These are phyloP conservation scores for Glaucomys volans DNA, from an alignment of 2,113 vertebrate species.

Conservation along the genomic window DNA sequence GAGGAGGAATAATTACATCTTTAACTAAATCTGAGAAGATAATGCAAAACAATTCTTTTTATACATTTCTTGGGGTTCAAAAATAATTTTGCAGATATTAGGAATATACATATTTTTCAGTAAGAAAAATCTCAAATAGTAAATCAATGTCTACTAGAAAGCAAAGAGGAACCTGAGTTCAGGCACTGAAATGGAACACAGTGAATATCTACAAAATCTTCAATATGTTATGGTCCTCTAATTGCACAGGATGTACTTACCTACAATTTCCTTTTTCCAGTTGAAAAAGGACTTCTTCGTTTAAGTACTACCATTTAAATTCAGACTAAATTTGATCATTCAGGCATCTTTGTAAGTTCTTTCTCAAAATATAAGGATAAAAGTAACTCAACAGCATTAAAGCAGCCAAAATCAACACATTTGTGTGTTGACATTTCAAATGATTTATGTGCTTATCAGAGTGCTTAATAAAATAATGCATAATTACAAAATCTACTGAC, in stretches of 20 bases:
- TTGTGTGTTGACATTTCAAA: slow-evolving; percentile 54
- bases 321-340: not conserved
- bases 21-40: not conserved
- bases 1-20: slow-evolving; percentile 38
- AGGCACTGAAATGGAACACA: not conserved
- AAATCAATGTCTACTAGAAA: slow-evolving; percentile 48
- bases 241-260: not conserved
- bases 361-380: slow-evolving; percentile 60
- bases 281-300: not conserved
- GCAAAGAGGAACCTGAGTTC: not conserved
- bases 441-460: slow-evolving; percentile 72
- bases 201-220: not conserved
- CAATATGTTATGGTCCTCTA: not conserved
- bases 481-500: slow-evolving; percentile 61
- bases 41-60: not conserved
- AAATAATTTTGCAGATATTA: not conserved
- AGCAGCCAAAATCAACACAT: slow-evolving; percentile 62
- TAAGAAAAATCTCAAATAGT: slow-evolving; percentile 51
- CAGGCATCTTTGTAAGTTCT: slow-evolving; percentile 8
- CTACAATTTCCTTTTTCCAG: not conserved
- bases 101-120: slow-evolving; percentile 6
- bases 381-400: slow-evolving; percentile 30
- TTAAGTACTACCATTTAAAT: not conserved
- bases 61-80: not conserved
- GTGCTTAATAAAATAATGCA: slow-evolving; percentile 63